These are phyloP conservation scores for Pocillopora damicornis DNA, from an alignment of 64 coral and sea anemone genomes.

Conservation along the genomic window DNA sequence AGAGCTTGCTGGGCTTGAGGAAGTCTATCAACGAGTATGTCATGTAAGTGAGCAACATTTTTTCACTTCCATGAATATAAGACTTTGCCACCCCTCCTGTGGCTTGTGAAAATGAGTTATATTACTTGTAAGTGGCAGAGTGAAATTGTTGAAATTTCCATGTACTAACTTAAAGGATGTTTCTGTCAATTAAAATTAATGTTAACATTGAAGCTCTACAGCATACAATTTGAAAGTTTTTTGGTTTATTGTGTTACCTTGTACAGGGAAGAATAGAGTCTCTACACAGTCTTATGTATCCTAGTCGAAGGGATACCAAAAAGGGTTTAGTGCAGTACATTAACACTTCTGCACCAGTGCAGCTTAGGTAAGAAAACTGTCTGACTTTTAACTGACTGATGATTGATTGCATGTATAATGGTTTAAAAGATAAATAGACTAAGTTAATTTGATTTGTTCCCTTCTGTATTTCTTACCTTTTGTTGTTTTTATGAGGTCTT, in stretches of 20 bases:
- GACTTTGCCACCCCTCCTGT: too few species aligned
- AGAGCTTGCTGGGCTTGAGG: constrained; percentile 62
- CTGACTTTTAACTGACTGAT: too few species aligned
- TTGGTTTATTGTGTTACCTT: not conserved
- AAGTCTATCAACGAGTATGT: constrained; percentile 71
- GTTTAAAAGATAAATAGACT: too few species aligned
- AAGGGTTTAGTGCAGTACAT: constrained; percentile 53
- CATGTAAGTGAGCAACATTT: constrained; percentile 30
- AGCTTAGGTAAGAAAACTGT: constrained; percentile 25
- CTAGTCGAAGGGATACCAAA: constrained; percentile 39
- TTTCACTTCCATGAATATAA: too few species aligned
- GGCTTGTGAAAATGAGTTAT: too few species aligned
- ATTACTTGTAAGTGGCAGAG: too few species aligned
- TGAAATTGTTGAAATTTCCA: too few species aligned
- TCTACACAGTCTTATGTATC: constrained; percentile 54
- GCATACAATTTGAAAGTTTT: not conserved
- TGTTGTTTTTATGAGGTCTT: too few species aligned
- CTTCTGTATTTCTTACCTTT: not conserved
- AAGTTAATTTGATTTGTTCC: too few species aligned
- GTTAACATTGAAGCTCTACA: not conserved
- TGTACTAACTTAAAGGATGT: too few species aligned
- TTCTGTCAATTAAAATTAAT: not conserved
- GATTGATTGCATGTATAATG: too few species aligned
- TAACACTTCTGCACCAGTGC: constrained; percentile 63
- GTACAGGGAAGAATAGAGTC: constrained; percentile 75